Evolutionary conservation across 2,888 invertebrate species (phyloP), one percentile per base, ranked within the genome.

Genomic region (Xestia rhomboidea): DNA sequence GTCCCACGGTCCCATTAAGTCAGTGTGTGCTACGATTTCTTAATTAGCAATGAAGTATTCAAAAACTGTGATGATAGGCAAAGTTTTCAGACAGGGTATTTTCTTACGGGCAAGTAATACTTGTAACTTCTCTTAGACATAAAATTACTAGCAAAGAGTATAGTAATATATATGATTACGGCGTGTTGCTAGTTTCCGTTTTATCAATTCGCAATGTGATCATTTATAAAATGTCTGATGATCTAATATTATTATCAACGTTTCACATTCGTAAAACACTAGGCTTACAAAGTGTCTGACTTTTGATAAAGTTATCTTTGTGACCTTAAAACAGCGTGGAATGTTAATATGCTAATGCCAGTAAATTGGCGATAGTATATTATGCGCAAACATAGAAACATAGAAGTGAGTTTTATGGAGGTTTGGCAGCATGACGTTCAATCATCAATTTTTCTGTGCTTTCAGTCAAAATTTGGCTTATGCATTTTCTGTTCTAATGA

Each of bases 251-350:
- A 41, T 49, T 54, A 79, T 73, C 27, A 10, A 27, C 10, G n/a
- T 15, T 49, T 51, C 27, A 71, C 11, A 41, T 79, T 77, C 30
- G 11, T 57, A n/a, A 68, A 60, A 68, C 46, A 44, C 57, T 79
- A 64, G 63, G 73, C 24, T 57, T 60, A 57, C 7, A 46, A 63
- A 44, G 7, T 60, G 21, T 46, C 66, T 63, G 30, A 51, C 27
- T 63, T 60, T 71, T 46, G 46, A 68, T 74, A 72, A 74, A 74
- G 38, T 83, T 83, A 83, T 80, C 84, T 66, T 13, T 8, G 49
- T 71, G 80, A 79, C 73, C 76, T 73, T 34, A 79, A 44, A 68
- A 71, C 54, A 68, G n/a, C 64, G 60, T 44, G 44, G 18, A 73
- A 51, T 73, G 63, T 73, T 78, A 71, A 57, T 74, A 69, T 21